Percentiles rank a stretch among this genome's conserved stretches.
phyloP scores from a whole-genome alignment of 1,140 invertebrate species.

The Mercenaria mercenaria region DNA sequence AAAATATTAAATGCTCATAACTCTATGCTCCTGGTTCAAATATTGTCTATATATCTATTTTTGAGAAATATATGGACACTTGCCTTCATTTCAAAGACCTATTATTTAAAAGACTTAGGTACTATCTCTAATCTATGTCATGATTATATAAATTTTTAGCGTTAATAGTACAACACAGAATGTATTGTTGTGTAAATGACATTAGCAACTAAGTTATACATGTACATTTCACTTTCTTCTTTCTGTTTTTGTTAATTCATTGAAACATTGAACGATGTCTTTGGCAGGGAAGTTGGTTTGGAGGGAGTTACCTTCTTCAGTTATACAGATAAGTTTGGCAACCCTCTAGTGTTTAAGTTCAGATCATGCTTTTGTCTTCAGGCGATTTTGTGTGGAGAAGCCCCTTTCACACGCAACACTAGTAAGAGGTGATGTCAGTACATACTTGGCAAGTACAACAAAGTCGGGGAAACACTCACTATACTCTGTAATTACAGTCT shows the following conservation, averaged over 20 bases:
- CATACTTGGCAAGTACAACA: not conserved
- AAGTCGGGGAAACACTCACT: not conserved
- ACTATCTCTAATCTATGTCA: no score
- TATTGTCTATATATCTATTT: no score
- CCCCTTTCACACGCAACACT: conserved; percentile 21
- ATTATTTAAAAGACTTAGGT: no score
- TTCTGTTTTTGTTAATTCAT: not conserved
- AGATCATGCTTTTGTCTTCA: not conserved
- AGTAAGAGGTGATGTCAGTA: not conserved
- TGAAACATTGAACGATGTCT: not conserved
- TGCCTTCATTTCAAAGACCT: no score
- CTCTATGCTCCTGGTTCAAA: no score
- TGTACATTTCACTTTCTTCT: no score
- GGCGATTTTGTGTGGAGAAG: not conserved
- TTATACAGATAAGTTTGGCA: conserved; percentile 9
- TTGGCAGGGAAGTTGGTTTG: not conserved
- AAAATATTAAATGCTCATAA: no score
- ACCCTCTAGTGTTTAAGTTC: not conserved
- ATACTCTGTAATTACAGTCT: not conserved
- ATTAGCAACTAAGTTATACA: no score
- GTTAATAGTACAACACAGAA: no score
- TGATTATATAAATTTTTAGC: no score
- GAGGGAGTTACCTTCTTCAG: not conserved
- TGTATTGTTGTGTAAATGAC: no score
- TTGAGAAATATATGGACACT: no score